Conservation (phyloP, 2,888 invertebrate genomes). For the Macrophya annulata region DNA sequence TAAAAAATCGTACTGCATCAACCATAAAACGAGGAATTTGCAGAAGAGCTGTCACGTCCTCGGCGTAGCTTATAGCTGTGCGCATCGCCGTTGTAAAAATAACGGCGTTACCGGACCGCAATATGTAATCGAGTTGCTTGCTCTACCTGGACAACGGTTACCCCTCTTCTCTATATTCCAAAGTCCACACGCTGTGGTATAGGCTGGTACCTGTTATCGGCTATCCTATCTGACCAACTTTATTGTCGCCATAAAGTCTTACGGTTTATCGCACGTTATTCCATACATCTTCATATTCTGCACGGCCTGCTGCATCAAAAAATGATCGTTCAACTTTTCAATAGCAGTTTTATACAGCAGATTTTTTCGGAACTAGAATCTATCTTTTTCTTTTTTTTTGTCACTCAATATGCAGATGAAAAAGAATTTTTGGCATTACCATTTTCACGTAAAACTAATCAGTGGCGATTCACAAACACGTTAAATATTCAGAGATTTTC, state of each 20-base stretch:
- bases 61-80: constrained; percentile 17
- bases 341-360: background rate
- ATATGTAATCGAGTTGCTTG: constrained; percentile 50
- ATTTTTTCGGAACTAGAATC: background rate
- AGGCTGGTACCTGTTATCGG: constrained; percentile 45
- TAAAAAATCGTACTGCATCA: background rate
- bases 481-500: background rate
- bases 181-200: constrained; percentile 12
- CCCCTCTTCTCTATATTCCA: constrained; percentile 39
- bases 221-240: constrained; percentile 47
- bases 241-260: constrained; percentile 49
- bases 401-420: background rate
- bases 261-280: constrained; percentile 49
- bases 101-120: constrained; percentile 42
- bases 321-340: background rate
- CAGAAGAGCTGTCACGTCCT: constrained; percentile 47
- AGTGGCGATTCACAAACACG: background rate
- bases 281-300: constrained; percentile 42
- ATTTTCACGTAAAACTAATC: too few relatives aligned
- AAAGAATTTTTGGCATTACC: background rate
- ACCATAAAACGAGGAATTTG: constrained; percentile 37
- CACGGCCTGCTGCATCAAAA: background rate
- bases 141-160: constrained; percentile 38
- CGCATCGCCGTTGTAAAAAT: constrained; percentile 48
- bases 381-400: background rate